A percentile compares a stretch with the other conserved stretches of the same genome.
These are phyloP conservation scores for Anser brachyrhynchus DNA, from an alignment of 2,113 vertebrate species.

Conservation along the genomic window DNA sequence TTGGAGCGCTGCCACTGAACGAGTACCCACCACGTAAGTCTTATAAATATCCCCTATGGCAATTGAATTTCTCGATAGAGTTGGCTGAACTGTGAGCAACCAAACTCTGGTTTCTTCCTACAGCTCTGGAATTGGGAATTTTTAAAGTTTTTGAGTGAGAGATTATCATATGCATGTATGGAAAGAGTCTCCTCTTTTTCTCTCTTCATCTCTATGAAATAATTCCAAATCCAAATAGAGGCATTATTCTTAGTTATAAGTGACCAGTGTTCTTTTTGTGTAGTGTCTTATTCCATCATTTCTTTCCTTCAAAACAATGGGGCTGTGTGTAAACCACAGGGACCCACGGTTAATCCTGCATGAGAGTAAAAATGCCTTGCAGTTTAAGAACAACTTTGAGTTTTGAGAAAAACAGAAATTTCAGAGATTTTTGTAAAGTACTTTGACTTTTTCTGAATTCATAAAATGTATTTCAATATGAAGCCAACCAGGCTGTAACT, in stretches of 20 bases:
- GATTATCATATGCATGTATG: background rate
- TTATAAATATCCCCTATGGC: background rate
- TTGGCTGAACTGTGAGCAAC: background rate
- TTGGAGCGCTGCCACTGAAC: background rate
- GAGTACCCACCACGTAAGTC: fast-evolving
- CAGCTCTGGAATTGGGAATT: background rate
- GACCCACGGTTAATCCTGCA: background rate
- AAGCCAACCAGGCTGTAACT: background rate
- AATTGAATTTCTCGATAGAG: background rate
- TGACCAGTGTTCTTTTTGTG: background rate
- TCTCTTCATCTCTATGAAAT: background rate
- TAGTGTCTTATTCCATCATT: too few species aligned
- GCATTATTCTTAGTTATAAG: fast-evolving
- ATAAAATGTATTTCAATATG: background rate
- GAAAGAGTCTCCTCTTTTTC: background rate
- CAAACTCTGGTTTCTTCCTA: background rate
- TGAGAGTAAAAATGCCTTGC: background rate
- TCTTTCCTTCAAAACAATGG: background rate
- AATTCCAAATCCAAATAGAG: background rate
- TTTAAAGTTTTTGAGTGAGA: background rate
- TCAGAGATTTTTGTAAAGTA: background rate
- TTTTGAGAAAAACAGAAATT: background rate
- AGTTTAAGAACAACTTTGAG: background rate
- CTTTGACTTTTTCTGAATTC: background rate
- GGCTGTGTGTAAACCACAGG: background rate